These are phyloP conservation scores for Sipha flava DNA, from an alignment of 1,140 invertebrate genomes.

Conservation along the genomic window DNA sequence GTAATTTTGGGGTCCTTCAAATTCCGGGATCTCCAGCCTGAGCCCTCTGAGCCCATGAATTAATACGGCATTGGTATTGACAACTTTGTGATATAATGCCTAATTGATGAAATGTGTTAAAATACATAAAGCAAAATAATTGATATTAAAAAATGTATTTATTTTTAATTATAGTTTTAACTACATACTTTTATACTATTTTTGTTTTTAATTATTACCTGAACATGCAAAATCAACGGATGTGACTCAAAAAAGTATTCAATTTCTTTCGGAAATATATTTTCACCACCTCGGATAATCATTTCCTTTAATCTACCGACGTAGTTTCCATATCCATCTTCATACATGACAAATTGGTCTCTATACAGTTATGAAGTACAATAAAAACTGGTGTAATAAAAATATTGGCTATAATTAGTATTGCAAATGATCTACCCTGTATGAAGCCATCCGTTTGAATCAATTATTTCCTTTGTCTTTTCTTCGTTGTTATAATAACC, in stretches of 20 bases:
- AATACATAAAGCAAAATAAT: too few species aligned
- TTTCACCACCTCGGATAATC: conserved; percentile 87
- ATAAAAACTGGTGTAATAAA: neutral
- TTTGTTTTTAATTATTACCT: too few species aligned
- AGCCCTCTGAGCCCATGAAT: too few species aligned
- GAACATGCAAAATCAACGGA: conserved; percentile 63
- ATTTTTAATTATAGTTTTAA: too few species aligned
- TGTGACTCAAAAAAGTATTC: conserved; percentile 73
- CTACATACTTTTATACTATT: too few species aligned
- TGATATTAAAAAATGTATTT: too few species aligned
- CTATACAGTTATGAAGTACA: conserved; percentile 43
- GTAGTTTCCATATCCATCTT: conserved; percentile 67
- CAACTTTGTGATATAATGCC: too few species aligned
- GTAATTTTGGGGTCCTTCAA: too few species aligned
- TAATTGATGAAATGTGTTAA: too few species aligned
- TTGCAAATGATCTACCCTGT: conserved; percentile 61
- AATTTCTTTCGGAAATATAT: conserved; percentile 80
- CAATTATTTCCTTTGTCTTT: conserved; percentile 67
- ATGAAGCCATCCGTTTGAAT: conserved; percentile 68
- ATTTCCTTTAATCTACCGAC: conserved; percentile 82
- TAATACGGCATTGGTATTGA: too few species aligned
- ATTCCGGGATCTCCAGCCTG: too few species aligned
- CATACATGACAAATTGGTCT: conserved; percentile 66
- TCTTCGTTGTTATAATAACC: conserved; percentile 78
- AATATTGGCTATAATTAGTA: neutral